These are phyloP conservation scores for Ophion ventricosus DNA, from an alignment of 2,888 invertebrate genomes.

Conservation along the genomic window DNA sequence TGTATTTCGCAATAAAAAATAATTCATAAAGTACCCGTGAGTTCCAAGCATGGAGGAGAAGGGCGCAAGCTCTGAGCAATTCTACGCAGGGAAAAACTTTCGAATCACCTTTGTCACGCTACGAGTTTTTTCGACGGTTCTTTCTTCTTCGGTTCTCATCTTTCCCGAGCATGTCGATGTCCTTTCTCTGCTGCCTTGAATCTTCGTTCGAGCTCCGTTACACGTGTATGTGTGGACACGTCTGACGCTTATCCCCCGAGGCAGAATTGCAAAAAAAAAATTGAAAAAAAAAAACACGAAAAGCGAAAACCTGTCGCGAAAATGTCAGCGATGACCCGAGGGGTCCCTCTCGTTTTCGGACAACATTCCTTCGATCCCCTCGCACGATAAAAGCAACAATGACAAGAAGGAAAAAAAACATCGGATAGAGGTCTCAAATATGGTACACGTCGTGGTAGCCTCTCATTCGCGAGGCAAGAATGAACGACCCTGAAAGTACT, in stretches of 20 bases:
- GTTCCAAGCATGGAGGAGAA: too few relatives aligned
- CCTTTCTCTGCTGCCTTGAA: constrained; percentile 69
- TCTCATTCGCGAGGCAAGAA: too few relatives aligned
- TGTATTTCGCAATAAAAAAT: constrained; percentile 73
- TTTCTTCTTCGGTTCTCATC: background rate
- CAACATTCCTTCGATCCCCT: constrained; percentile 65
- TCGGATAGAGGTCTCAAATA: background rate
- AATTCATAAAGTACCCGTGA: background rate
- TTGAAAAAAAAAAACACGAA: background rate
- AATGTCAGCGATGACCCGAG: constrained; percentile 70
- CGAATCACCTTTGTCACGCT: background rate
- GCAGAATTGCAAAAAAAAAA: background rate
- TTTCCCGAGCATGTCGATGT: constrained; percentile 29
- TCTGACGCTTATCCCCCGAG: background rate
- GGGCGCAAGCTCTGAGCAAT: background rate
- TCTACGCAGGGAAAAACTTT: background rate
- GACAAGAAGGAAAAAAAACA: background rate
- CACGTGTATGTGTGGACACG: background rate
- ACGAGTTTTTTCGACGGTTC: too few relatives aligned
- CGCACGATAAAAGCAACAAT: background rate
- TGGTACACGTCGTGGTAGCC: background rate
- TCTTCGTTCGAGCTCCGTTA: constrained; percentile 19
- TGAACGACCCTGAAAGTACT: background rate
- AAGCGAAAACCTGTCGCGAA: constrained; percentile 52
- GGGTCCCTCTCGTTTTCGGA: constrained; percentile 72